A percentile compares a stretch with the other conserved stretches of the same genome.
phyloP scores from a whole-genome alignment of 2,888 invertebrate genomes.

The Copidosoma aretas region DNA sequence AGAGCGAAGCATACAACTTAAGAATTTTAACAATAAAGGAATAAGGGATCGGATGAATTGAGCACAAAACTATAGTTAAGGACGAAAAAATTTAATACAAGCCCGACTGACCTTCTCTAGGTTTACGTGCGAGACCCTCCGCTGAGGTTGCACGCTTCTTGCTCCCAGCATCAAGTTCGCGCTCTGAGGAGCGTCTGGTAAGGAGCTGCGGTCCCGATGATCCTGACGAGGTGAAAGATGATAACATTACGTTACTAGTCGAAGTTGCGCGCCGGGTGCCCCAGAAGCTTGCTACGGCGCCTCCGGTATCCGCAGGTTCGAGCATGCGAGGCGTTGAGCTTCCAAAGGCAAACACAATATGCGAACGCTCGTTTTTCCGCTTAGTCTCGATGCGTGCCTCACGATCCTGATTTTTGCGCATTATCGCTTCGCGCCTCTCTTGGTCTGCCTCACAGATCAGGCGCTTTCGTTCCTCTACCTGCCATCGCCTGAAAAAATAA shows the following conservation, averaged over 20 bases:
- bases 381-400: slow-evolving; percentile 82
- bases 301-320: slow-evolving; percentile 80
- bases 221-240: slow-evolving; percentile 67
- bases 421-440: slow-evolving; percentile 83
- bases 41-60: no score
- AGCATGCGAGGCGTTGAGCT: slow-evolving; percentile 88
- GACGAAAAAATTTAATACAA: no score
- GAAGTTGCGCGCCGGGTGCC: slow-evolving; percentile 88
- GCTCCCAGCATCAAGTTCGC: slow-evolving; percentile 76
- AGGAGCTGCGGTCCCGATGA: slow-evolving; percentile 56
- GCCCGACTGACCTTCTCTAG: slow-evolving; percentile 61
- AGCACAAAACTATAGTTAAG: no score
- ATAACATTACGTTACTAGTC: slow-evolving; percentile 84
- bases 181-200: slow-evolving; percentile 84
- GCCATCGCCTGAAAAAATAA: slow-evolving; percentile 54
- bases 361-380: slow-evolving; percentile 77
- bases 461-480: slow-evolving; percentile 88
- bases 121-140: slow-evolving; percentile 73
- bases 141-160: slow-evolving; percentile 82
- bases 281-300: slow-evolving; percentile 72
- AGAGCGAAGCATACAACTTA: no score
- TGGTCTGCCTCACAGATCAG: slow-evolving; percentile 89
- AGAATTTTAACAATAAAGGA: no score
- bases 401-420: slow-evolving; percentile 85
- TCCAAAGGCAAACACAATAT: slow-evolving; percentile 85